Percentiles rank a stretch among this genome's conserved stretches.
These are phyloP conservation scores for Phengaris alcon DNA, from an alignment of 2,888 invertebrate species.

Conservation along the genomic window DNA sequence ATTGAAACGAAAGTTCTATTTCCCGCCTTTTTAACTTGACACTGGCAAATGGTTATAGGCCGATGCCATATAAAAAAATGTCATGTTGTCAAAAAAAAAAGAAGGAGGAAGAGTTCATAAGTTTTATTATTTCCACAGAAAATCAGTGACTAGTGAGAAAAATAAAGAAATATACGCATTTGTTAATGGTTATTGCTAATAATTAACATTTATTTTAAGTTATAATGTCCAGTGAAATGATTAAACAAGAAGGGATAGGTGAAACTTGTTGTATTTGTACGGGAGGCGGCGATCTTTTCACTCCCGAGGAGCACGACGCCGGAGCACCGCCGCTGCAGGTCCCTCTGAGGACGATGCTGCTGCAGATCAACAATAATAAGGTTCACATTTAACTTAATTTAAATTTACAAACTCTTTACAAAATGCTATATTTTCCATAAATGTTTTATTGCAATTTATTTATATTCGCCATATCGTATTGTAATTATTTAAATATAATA, in stretches of 20 bases:
- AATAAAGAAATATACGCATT: not conserved
- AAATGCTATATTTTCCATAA: too few relatives aligned
- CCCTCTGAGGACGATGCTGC: slow-evolving; percentile 62
- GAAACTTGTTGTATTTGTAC: slow-evolving; percentile 65
- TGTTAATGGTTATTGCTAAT: not conserved
- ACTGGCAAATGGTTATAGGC: too few relatives aligned
- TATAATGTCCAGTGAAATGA: slow-evolving; percentile 9
- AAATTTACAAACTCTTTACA: not conserved
- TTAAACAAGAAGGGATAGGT: slow-evolving; percentile 6
- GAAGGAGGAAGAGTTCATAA: not conserved
- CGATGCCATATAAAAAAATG: too few relatives aligned
- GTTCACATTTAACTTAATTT: slow-evolving; percentile 41
- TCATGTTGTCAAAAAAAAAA: not conserved
- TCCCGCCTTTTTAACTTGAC: too few relatives aligned
- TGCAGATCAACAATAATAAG: slow-evolving; percentile 67
- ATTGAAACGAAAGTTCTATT: too few relatives aligned
- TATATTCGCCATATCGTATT: not conserved
- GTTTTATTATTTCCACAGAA: too few relatives aligned
- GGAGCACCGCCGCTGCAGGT: slow-evolving; percentile 50
- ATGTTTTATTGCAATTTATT: not conserved
- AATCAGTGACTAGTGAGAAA: not conserved
- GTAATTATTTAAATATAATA: not conserved
- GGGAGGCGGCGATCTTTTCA: slow-evolving; percentile 53
- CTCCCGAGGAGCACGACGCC: slow-evolving; percentile 67
- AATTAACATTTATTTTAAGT: not conserved